These are phyloP conservation scores for Oryzias dopingdopingensis DNA, from an alignment of 2,797 vertebrate genomes.

Conservation along the genomic window DNA sequence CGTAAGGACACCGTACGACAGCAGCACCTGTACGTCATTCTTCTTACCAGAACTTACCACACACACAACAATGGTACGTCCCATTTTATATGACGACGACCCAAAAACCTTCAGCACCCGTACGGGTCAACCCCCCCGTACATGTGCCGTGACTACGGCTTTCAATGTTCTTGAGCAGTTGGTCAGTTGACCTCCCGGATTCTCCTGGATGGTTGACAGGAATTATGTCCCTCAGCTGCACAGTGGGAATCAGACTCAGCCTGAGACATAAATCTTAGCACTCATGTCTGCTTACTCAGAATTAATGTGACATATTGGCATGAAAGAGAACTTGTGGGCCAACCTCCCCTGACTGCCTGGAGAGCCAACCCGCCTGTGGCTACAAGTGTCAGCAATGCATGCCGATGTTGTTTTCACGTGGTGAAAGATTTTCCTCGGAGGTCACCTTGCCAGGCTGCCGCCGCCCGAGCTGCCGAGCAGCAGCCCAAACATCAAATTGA, in stretches of 20 bases:
- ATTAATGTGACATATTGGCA: conserved; percentile 56
- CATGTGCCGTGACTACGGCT: no score
- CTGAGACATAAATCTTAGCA: conserved; percentile 13
- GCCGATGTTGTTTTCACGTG: conserved; percentile 19
- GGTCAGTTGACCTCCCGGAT: background rate
- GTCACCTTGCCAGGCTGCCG: conserved; percentile 48
- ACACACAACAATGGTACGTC: no score
- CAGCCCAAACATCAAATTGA: conserved; percentile 35
- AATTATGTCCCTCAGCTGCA: background rate
- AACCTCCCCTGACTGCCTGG: conserved; percentile 28
- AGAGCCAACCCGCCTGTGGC: conserved; percentile 12
- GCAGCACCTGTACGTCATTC: no score
- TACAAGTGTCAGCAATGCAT: conserved; percentile 12
- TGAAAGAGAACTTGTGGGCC: conserved; percentile 33
- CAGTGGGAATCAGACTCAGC: background rate
- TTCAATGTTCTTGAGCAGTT: no score
- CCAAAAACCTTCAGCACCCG: no score
- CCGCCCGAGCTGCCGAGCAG: conserved; percentile 20
- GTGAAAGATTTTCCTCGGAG: conserved; percentile 29
- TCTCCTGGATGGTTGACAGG: background rate
- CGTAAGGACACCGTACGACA: no score
- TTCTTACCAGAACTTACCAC: no score
- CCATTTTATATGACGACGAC: no score
- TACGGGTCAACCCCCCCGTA: no score
- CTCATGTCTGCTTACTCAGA: conserved; percentile 36